Conservation (phyloP, 2,113 vertebrate genomes). For the Steatornis caripensis region DNA sequence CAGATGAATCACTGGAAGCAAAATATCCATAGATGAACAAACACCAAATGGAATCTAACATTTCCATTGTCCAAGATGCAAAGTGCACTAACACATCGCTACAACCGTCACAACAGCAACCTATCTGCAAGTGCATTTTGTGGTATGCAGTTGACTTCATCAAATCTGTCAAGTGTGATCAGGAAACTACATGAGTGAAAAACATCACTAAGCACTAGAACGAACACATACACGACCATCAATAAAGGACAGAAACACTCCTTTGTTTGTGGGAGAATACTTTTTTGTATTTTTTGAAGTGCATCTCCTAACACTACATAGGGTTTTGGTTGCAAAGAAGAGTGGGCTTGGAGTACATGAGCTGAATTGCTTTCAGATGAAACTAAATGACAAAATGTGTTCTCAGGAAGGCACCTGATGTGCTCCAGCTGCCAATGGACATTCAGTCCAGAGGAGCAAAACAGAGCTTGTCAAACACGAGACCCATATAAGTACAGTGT, state of each 20-base stretch:
- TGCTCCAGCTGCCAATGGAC: not conserved
- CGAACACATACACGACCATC: accelerated
- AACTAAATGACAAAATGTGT: not conserved
- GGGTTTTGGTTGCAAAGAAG: not conserved
- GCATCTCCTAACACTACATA: not conserved
- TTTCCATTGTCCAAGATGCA: not conserved
- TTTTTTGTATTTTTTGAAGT: not conserved
- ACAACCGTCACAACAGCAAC: accelerated
- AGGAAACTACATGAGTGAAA: not conserved
- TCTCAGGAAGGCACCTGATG: not conserved
- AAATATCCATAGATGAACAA: not conserved
- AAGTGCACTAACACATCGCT: not conserved
- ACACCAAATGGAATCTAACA: not conserved
- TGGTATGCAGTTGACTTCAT: not conserved
- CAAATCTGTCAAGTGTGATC: not conserved
- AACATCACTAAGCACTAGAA: not conserved
- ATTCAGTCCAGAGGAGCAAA: not conserved
- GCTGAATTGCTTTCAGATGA: not conserved
- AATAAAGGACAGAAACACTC: not conserved
- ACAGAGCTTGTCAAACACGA: accelerated
- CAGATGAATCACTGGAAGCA: not conserved
- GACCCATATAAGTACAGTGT: not conserved
- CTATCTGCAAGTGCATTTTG: not conserved
- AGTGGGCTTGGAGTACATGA: not conserved
- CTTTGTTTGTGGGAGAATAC: not conserved